Conservation (phyloP, 2,113 vertebrate genomes). For the Protobothrops flavoviridis region DNA sequence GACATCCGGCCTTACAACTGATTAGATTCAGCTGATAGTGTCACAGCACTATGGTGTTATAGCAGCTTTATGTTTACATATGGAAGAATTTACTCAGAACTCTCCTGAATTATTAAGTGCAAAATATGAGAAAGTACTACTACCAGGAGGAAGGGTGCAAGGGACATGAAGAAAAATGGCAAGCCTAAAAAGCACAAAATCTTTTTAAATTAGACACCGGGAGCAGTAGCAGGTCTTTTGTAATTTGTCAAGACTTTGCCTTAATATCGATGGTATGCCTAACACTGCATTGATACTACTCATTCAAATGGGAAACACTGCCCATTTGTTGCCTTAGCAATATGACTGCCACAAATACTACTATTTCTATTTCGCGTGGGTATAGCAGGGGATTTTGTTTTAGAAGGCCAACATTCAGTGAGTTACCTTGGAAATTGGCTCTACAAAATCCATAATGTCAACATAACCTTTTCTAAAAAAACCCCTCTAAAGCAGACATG, state of each 20-base stretch:
- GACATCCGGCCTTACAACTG: neutral
- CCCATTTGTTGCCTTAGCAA: conserved; percentile 60
- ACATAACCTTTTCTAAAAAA: conserved; percentile 36
- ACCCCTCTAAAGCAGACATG: too few relatives aligned
- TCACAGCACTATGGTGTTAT: neutral
- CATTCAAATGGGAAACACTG: conserved; percentile 48
- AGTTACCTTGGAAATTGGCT: conserved; percentile 40
- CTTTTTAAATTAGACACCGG: conserved; percentile 16
- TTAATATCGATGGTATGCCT: conserved; percentile 48
- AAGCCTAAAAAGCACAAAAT: neutral
- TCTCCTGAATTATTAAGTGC: neutral
- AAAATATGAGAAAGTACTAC: neutral
- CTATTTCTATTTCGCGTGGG: conserved; percentile 54
- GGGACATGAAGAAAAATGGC: conserved; percentile 7
- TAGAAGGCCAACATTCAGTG: conserved; percentile 23
- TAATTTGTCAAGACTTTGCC: conserved; percentile 43
- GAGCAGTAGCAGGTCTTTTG: conserved; percentile 44
- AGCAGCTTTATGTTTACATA: neutral
- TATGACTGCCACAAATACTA: conserved; percentile 11
- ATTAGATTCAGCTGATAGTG: neutral
- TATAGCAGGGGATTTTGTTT: conserved; percentile 16
- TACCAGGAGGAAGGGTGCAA: neutral
- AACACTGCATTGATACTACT: conserved; percentile 70
- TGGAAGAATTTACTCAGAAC: neutral
- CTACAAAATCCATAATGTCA: conserved; percentile 34